A percentile compares a stretch with the other conserved stretches of the same genome.
Evolutionary conservation across 37 sponge, comb jelly and placozoan species (phyloP).

Genomic region (Crambe crambe): DNA sequence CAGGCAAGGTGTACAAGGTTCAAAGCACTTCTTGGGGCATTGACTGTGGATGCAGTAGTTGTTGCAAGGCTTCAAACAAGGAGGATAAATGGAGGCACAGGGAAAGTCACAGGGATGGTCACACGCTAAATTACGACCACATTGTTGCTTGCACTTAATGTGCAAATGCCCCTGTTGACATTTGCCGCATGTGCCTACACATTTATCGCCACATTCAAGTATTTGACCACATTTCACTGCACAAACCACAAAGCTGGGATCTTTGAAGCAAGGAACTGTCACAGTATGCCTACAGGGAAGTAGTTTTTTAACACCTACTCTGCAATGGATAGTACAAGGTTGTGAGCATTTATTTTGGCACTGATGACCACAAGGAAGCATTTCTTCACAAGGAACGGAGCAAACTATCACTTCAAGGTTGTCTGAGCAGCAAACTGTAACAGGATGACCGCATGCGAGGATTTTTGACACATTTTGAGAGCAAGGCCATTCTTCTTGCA

Average conservation of each 20-base stretch:
- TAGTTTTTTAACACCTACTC: background rate
- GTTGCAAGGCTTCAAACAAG: constrained; percentile 61
- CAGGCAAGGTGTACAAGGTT: constrained; percentile 66
- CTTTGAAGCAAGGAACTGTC: constrained; percentile 26
- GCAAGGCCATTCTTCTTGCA: constrained; percentile 67
- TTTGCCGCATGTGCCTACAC: constrained; percentile 68
- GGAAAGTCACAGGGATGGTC: constrained; percentile 79
- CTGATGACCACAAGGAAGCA: constrained; percentile 76
- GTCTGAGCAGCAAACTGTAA: constrained; percentile 30
- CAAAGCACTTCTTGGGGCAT: constrained; percentile 76
- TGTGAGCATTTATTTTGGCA: constrained; percentile 67
- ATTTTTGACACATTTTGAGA: constrained; percentile 30
- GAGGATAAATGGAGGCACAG: constrained; percentile 68
- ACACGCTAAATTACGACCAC: constrained; percentile 79
- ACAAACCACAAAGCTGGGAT: constrained; percentile 31
- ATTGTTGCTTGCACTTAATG: constrained; percentile 52
- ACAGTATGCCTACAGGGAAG: constrained; percentile 71
- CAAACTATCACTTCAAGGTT: constrained; percentile 35
- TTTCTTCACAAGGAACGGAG: constrained; percentile 41
- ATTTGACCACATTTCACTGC: background rate
- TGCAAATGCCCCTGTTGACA: constrained; percentile 82
- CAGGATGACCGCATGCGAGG: constrained; percentile 64
- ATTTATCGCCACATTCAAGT: constrained; percentile 75
- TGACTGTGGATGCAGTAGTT: constrained; percentile 79
- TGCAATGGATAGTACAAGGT: constrained; percentile 56